These are phyloP conservation scores for Lacerta viridis DNA, from an alignment of 2,797 vertebrate genomes.

Conservation along the genomic window DNA sequence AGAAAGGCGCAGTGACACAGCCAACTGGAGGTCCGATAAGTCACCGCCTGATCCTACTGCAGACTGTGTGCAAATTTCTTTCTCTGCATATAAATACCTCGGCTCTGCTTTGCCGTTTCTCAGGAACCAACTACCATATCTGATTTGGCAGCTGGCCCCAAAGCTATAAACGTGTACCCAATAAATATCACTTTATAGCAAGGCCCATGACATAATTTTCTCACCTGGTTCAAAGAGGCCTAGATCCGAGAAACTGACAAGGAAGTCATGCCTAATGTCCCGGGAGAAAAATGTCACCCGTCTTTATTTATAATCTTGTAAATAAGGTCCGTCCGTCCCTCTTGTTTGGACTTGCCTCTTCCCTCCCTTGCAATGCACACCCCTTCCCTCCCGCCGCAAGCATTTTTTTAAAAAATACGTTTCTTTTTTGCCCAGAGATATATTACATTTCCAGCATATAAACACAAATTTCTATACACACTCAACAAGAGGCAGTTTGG, in stretches of 20 bases:
- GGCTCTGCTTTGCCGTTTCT: too few relatives aligned
- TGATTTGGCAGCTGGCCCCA: background rate
- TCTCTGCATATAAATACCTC: too few relatives aligned
- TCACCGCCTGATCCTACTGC: too few relatives aligned
- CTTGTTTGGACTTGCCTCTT: background rate
- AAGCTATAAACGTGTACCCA: background rate
- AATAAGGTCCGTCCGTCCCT: background rate
- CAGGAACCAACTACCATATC: too few relatives aligned
- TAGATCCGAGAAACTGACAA: background rate
- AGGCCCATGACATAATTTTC: background rate
- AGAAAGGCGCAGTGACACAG: too few relatives aligned
- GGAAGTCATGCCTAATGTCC: background rate
- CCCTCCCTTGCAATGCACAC: background rate
- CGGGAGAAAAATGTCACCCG: background rate
- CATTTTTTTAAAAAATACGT: constrained; percentile 64
- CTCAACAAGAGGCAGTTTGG: constrained; percentile 48
- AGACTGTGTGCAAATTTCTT: too few relatives aligned
- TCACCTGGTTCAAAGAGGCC: background rate
- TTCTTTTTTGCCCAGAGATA: constrained; percentile 80
- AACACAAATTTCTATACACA: constrained; percentile 77
- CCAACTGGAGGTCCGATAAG: too few relatives aligned
- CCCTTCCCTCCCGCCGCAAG: background rate
- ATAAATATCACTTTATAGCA: background rate
- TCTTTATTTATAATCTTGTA: constrained; percentile 53
- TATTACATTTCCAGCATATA: constrained; percentile 84